These are phyloP conservation scores for Caloenas nicobarica DNA, from an alignment of 2,113 vertebrate species.

Conservation along the genomic window DNA sequence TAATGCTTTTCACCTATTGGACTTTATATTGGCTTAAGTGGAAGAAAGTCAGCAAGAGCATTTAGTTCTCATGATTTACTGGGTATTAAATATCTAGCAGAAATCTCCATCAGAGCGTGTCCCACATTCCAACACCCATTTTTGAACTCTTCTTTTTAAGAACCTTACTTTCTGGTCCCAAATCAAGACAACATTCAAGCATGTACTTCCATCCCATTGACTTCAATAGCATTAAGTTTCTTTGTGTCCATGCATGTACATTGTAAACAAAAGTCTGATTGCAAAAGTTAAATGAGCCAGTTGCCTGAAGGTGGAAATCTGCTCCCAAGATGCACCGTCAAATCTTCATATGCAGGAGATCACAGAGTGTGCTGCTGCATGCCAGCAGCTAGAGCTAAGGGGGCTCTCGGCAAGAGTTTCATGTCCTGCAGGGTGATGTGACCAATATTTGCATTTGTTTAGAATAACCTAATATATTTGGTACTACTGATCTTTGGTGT, in stretches of 20 bases:
- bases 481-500: not conserved
- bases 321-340: not conserved
- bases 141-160: not conserved
- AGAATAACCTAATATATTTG: not conserved
- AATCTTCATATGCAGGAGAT: not conserved
- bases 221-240: not conserved
- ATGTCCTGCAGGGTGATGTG: not conserved
- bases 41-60: not conserved
- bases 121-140: not conserved
- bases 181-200: not conserved
- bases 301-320: not conserved
- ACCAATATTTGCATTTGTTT: not conserved
- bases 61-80: not conserved
- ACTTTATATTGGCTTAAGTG: not conserved
- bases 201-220: not conserved
- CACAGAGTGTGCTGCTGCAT: not conserved
- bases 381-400: not conserved
- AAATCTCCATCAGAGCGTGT: not conserved
- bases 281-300: not conserved
- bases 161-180: not conserved
- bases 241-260: not conserved
- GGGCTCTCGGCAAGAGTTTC: not conserved
- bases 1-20: not conserved
- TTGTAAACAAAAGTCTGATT: not conserved
- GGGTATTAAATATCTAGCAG: not conserved